A percentile compares a stretch with the other conserved stretches of the same genome.
These are phyloP conservation scores for Eubasilissa regina DNA, from an alignment of 1,140 invertebrate genomes.

Conservation along the genomic window DNA sequence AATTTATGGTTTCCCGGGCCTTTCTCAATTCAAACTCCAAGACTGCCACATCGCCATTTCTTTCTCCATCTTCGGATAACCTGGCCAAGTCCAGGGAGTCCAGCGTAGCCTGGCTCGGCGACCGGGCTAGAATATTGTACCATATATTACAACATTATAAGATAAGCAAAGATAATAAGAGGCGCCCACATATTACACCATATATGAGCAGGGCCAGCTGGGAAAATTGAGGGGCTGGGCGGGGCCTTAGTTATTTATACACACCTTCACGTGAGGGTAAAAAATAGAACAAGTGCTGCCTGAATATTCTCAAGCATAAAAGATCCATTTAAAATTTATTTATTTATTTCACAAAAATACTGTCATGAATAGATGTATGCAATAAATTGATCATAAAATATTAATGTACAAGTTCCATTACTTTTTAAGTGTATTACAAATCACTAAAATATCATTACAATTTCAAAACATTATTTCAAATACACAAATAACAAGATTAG, in stretches of 20 bases:
- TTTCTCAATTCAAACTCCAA: slow-evolving; percentile 93
- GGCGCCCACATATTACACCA: no score
- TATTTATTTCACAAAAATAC: no score
- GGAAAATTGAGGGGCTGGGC: no score
- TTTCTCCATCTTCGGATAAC: slow-evolving; percentile 90
- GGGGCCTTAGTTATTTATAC: background rate
- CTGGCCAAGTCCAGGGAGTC: slow-evolving; percentile 91
- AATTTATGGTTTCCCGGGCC: slow-evolving; percentile 89
- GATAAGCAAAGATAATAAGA: background rate
- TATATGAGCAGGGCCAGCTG: no score
- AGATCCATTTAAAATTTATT: no score
- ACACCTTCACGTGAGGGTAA: background rate
- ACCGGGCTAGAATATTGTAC: slow-evolving; percentile 75
- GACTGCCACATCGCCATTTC: slow-evolving; percentile 80
- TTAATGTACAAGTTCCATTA: no score
- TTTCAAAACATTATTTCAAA: background rate
- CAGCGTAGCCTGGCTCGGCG: slow-evolving; percentile 90
- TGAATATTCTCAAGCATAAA: no score
- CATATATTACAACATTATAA: background rate
- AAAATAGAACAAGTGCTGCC: no score
- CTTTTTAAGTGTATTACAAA: no score
- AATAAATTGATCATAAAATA: no score
- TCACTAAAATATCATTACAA: no score
- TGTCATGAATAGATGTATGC: no score
- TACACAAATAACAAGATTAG: background rate